Base-by-base conservation (phyloP, 1,140 invertebrate species). In the Macrocentrus cingulum region DNA sequence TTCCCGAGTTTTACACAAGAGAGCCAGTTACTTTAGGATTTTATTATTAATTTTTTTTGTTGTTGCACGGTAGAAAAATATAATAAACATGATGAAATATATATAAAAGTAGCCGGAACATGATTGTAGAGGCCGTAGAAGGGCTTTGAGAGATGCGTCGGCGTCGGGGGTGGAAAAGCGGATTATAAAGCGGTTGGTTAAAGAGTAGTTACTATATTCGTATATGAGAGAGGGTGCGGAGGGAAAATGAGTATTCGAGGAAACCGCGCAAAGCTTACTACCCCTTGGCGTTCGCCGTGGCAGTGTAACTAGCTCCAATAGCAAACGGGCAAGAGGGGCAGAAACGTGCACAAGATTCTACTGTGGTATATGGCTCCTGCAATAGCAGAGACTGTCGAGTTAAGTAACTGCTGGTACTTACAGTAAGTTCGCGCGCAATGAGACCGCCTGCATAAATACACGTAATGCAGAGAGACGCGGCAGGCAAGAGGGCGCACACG, bases 331-430 rank as follows among this genome's bases (percentile, higher is more conserved):
- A 57, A 57, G 55, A 18, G 56, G 41, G 56, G 56, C 49, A 57
- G 36, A 44, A 39, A 39, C 11, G 36, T 13, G 56, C 8, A 39
- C 11, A 34, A 42, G 62, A 49, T 56, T 61, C 44, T 32, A 53
- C 62, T 49, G 18, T 36, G 41, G 9, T 29, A 32, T 60, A 45
- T 41, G 51, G 42, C 34, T 20, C 23, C 25, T 59, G 67, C 65
- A 74, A 74, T 67, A 69, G 64, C 60, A 69, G 68, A 71, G 72
- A 75, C 68, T 71, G 73, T 71, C 70, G 70, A 70, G 73, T 66
- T 74, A 76, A 76, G 69, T 75, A 76, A 77, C 69, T 75, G 66
- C 64, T 59, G 63, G 68, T 68, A 70, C 68, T 77, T 77, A 71
- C 69, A 64, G 69, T 75, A 76, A 76, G 67, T 76, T 76, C 58